Evolutionary conservation across 2,113 vertebrate genomes (phyloP).

Genomic region (Bothrops jararaca): DNA sequence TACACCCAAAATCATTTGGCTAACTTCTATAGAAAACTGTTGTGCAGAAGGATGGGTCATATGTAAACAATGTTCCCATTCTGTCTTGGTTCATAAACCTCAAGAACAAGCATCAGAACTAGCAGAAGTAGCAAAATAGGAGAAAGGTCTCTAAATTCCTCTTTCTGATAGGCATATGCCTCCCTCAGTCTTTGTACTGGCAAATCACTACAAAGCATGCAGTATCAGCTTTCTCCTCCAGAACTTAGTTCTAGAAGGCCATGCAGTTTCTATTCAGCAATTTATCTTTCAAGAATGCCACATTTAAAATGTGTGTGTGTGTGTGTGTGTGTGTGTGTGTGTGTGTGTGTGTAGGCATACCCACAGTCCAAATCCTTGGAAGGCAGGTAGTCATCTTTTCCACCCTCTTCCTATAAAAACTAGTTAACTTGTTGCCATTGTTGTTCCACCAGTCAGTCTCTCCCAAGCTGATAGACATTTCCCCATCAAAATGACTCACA

Average conservation of each 20-base stretch:
- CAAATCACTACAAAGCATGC: not conserved
- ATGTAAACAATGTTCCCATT: not conserved
- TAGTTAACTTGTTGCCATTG: not conserved
- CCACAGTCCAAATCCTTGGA: not conserved
- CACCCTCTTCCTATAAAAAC: not conserved
- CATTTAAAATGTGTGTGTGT: not conserved
- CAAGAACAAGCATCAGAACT: not conserved
- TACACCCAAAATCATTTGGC: not conserved
- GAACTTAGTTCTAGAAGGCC: not conserved
- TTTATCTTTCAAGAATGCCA: not conserved
- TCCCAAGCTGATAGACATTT: not conserved
- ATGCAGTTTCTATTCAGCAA: not conserved
- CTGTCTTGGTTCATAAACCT: not conserved
- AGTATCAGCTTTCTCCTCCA: not conserved
- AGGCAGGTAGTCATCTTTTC: not conserved
- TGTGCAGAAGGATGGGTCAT: not conserved
- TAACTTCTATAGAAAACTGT: not conserved
- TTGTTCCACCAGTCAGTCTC: not conserved
- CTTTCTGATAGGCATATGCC: not conserved
- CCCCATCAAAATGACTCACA: not conserved
- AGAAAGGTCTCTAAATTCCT: not conserved
- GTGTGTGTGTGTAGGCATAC: too few species aligned
- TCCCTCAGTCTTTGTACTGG: not conserved
- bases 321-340: too few species aligned
- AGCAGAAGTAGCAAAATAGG: not conserved